These are phyloP conservation scores for Ormyrus pomaceus DNA, from an alignment of 2,888 invertebrate genomes.

Conservation along the genomic window DNA sequence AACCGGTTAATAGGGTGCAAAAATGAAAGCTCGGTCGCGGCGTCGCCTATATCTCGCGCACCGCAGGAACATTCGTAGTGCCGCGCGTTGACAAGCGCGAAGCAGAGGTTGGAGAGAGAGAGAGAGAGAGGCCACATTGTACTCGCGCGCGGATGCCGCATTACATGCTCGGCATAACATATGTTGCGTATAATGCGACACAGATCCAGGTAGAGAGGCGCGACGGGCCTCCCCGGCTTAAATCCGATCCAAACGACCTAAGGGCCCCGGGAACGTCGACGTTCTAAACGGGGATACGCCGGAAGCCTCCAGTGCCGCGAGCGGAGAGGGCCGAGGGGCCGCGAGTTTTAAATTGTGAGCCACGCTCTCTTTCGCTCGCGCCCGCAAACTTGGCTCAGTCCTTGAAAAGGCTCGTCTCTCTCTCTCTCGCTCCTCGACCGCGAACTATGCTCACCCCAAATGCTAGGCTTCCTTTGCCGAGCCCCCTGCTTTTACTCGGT, in stretches of 20 bases:
- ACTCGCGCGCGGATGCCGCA: background rate
- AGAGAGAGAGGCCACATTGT: background rate
- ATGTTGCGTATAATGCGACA: slow-evolving; percentile 50
- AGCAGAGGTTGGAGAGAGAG: no score
- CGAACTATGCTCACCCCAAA: slow-evolving; percentile 9
- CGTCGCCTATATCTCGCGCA: background rate
- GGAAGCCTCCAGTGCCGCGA: background rate
- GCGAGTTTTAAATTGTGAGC: slow-evolving; percentile 8
- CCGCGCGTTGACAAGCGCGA: no score
- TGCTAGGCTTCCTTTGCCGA: background rate
- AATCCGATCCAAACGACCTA: slow-evolving; percentile 48
- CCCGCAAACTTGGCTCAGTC: slow-evolving; percentile 33
- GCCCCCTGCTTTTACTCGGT: no score
- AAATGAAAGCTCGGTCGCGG: background rate
- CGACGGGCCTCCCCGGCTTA: slow-evolving; percentile 14
- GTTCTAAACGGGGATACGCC: slow-evolving; percentile 1
- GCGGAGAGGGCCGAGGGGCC: background rate
- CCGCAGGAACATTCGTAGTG: background rate
- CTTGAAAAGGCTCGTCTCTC: slow-evolving; percentile 22
- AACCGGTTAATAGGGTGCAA: slow-evolving; percentile 11
- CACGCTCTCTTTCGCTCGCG: background rate
- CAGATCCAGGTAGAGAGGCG: background rate
- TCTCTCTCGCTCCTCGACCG: background rate
- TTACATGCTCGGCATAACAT: slow-evolving; percentile 31
- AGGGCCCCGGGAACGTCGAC: slow-evolving; percentile 31